phyloP scores from a whole-genome alignment of 2,797 vertebrate species.

The Pseudomugil tenellus region DNA sequence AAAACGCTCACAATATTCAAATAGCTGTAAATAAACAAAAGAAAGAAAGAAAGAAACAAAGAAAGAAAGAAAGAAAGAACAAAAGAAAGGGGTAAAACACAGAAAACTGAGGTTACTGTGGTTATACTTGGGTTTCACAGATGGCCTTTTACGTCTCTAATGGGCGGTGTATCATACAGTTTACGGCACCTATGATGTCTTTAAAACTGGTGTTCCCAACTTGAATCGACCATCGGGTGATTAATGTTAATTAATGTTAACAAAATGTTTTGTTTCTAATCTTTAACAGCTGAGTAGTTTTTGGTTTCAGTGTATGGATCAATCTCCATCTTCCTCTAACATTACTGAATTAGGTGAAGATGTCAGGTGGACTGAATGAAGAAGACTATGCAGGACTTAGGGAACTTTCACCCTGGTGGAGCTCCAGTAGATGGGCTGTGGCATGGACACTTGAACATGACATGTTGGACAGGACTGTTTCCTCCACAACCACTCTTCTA shows the following conservation, averaged over 20 bases:
- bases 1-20: background rate
- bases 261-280: background rate
- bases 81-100: no score
- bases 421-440: slow-evolving; percentile 70
- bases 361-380: background rate
- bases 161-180: background rate
- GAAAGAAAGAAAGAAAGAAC: slow-evolving; percentile 5
- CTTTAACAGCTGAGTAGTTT: background rate
- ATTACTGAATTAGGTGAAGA: background rate
- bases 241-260: background rate
- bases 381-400: slow-evolving; percentile 9
- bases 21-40: no score
- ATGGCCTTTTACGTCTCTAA: background rate
- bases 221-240: background rate
- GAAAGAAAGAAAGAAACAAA: no score
- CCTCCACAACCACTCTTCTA: slow-evolving; percentile 80
- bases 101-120: background rate
- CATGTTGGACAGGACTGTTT: slow-evolving; percentile 75
- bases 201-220: background rate
- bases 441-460: slow-evolving; percentile 62
- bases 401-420: slow-evolving; percentile 73
- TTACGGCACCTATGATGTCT: background rate
- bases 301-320: background rate
- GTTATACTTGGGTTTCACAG: background rate
- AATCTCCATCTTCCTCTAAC: background rate